Percentiles rank a stretch among this genome's conserved stretches.
These are phyloP conservation scores for Nanger granti DNA, from an alignment of 2,113 vertebrate species.

Conservation along the genomic window DNA sequence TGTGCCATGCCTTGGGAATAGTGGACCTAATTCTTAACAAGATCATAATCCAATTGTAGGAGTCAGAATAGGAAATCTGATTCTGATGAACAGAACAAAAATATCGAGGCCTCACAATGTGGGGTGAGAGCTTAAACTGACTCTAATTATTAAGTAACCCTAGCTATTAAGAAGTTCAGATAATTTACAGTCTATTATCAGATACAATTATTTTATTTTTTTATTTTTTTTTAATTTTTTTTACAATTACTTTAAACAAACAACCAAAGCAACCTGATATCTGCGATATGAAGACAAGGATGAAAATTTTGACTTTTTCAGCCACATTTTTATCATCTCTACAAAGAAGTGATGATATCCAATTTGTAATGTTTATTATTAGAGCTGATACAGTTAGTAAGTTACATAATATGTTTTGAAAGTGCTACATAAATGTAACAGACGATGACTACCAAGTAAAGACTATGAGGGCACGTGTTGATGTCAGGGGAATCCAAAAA, in stretches of 20 bases:
- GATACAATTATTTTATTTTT: neutral
- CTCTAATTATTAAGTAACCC: neutral
- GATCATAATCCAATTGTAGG: neutral
- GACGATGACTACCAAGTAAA: neutral
- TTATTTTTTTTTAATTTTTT: no score
- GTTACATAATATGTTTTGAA: neutral
- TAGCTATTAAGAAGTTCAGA: neutral
- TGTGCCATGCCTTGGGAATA: neutral
- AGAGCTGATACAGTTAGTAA: neutral
- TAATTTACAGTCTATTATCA: neutral
- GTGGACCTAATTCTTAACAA: neutral
- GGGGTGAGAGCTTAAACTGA: neutral
- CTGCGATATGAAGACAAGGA: neutral
- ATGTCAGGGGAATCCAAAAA: neutral
- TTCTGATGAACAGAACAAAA: constrained; percentile 15
- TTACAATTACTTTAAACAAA: constrained; percentile 14
- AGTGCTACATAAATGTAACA: neutral
- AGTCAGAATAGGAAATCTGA: neutral
- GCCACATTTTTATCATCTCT: neutral
- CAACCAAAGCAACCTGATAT: neutral
- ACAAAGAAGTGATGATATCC: neutral
- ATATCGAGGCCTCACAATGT: neutral
- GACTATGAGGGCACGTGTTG: neutral
- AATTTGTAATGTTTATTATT: neutral
- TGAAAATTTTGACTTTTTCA: neutral